Base-by-base conservation (phyloP, 2,888 invertebrate genomes). In the Volucella inanis region DNA sequence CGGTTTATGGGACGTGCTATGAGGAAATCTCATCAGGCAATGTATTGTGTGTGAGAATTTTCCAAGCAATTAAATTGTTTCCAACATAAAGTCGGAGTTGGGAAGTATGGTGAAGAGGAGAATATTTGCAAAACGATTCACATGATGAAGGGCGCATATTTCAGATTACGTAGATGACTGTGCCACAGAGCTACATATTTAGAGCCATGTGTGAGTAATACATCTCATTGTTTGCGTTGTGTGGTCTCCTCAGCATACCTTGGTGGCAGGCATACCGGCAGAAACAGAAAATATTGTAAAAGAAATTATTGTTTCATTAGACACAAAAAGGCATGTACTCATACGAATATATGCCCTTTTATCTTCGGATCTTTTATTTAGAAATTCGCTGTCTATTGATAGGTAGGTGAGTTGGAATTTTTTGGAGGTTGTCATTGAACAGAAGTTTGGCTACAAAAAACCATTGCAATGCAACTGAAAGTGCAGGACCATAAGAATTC, bases 231-330 rank as follows among this genome's bases (percentile, higher is more conserved):
- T 64, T 81, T 76, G 64, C 68, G 43, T 72, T 85, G 77, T 85
- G 85, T 74, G 85, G 85, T 81, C 81, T 85, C 52, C 49, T 55
- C 57, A 65, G 50, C 79, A 78, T 78, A 78, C 57, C 61, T 52
- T 57, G 61, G 68, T 31, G 4, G 31, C 31, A 31, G 31, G 31
- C 31, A 31, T 31, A 31, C 31, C 31, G 31, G 4, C 31, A 43
- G 62, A 71, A n/a, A n/a, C n/a, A n/a, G n/a, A n/a, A n/a, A 61
- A 18, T 55, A 74, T 74, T 68, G 61, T 59, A 75, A 72, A 72
- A 68, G 76, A 77, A 31, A 31, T 31, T 31, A 68, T 85, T 85
- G 81, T 80, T 85, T 85, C 85, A 85, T 85, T 85, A 81, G 81
- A 77, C 81, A 81, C 81, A 72, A 85, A 85, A 85, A 85, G 81